A percentile compares a stretch with the other conserved stretches of the same genome.
These are phyloP conservation scores for Anticlea derivata DNA, from an alignment of 2,888 invertebrate species.

Conservation along the genomic window DNA sequence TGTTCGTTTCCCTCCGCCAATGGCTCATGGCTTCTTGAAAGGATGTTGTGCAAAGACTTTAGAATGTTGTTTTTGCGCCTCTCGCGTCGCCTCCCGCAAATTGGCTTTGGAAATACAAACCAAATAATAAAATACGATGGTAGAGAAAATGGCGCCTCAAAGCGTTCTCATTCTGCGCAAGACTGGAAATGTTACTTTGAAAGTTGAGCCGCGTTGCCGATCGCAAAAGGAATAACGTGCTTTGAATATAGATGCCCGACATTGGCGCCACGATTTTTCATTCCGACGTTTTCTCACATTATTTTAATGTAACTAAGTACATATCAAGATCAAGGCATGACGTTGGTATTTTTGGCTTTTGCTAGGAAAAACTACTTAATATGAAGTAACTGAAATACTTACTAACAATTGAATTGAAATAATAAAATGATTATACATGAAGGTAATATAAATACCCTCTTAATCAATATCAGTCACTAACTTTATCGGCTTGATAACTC, in stretches of 20 bases:
- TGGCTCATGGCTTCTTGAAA: constrained; percentile 44
- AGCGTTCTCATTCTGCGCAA: constrained; percentile 20
- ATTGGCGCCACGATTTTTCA: constrained; percentile 12
- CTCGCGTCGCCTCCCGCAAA: constrained; percentile 49
- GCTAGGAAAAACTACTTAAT: no score
- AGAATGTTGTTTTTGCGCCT: constrained; percentile 53
- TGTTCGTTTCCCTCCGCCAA: constrained; percentile 46
- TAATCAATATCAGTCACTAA: no score
- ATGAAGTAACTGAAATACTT: no score
- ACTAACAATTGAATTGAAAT: no score
- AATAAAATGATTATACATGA: no score
- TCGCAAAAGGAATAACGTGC: constrained; percentile 28
- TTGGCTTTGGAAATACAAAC: constrained; percentile 56
- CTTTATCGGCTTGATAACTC: no score
- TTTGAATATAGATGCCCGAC: constrained; percentile 18
- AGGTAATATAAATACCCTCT: no score
- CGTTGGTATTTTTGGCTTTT: no score
- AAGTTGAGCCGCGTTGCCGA: constrained; percentile 25
- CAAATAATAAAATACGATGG: constrained; percentile 49
- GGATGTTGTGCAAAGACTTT: constrained; percentile 50
- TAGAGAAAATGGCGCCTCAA: constrained; percentile 40
- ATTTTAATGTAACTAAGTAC: no score
- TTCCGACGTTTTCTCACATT: constrained; percentile 10
- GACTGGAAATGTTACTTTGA: constrained; percentile 27
- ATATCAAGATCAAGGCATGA: no score